These are phyloP conservation scores for Melanaphis sacchari DNA, from an alignment of 1,140 invertebrate genomes.

Conservation along the genomic window DNA sequence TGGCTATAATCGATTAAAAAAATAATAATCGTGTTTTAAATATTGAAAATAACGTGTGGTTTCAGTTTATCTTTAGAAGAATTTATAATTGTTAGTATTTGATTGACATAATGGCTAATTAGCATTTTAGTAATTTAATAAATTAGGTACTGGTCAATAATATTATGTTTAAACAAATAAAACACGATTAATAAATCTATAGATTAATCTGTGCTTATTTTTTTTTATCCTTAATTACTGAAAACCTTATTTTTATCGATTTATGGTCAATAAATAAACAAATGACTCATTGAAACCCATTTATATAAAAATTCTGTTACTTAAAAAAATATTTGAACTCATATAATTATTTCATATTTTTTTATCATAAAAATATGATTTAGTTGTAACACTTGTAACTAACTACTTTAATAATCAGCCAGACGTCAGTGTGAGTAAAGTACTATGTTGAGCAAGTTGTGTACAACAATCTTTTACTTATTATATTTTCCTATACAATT, in stretches of 20 bases:
- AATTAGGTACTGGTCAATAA: not conserved
- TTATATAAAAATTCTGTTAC: not conserved
- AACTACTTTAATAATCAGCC: not conserved
- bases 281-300: conserved; percentile 1
- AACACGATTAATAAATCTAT: not conserved
- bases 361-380: not conserved
- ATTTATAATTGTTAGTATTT: not conserved
- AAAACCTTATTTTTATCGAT: not conserved
- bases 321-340: not conserved
- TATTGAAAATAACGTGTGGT: not conserved
- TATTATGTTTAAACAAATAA: conserved; percentile 11
- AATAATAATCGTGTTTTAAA: not conserved
- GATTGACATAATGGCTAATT: not conserved
- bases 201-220: not conserved
- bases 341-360: not conserved
- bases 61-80: not conserved
- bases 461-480: not conserved
- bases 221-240: not conserved
- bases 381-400: not conserved
- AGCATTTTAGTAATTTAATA: not conserved
- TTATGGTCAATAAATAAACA: not conserved
- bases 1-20: not conserved
- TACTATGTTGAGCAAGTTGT: not conserved
- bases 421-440: not conserved
- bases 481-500: not conserved